Evolutionary conservation across 2,888 invertebrate species (phyloP), one percentile per base, ranked within the genome.

Genomic region (Drosophila sordidapex): DNA sequence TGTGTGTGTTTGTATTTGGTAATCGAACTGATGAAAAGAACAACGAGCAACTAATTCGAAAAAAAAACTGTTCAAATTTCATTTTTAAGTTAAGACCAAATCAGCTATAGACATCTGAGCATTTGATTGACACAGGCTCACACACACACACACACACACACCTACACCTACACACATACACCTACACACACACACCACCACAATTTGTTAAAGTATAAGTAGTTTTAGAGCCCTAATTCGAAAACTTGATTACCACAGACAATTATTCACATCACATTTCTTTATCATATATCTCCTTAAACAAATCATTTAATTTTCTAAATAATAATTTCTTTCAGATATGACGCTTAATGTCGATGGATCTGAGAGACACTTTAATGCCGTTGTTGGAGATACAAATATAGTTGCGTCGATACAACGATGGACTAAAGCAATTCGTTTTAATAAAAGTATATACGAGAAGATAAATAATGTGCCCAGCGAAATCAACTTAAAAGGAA

Each of bases 311-410:
- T 18, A 4, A 10, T 40, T n/a, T 43, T 2, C 7, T 21, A 7
- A 43, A 21, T 21, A 43, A 13, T 21, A 46, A 13, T 21, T 46
- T 0, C 15, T 21, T 46, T 46, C 4, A 13, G 7, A 21, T 7
- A 46, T 7, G 13, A 21, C 13, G 48, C 49, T 66, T 61, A 69
- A 69, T 58, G 60, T 58, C 60, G 49, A 58, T 53, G 46, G 38
- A 63, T 18, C 57, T 58, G 69, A 53, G 62, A 72, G 70, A 79
- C 76, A 81, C 74, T 76, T 84, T 76, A 81, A 84, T 76, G 82
- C 85, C 82, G 82, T 46, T 46, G 7, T 8, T 25, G 15, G 8
- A 46, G 15, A 46, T 21, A 46, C 8, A 46, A 15, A 8, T 15
- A 46, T 25, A 4, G 2, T 46, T 46, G 2, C 21, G 6, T 4